These are phyloP conservation scores for Typhlichthys eigenmanni DNA, from an alignment of 2,797 vertebrate species.

Conservation along the genomic window DNA sequence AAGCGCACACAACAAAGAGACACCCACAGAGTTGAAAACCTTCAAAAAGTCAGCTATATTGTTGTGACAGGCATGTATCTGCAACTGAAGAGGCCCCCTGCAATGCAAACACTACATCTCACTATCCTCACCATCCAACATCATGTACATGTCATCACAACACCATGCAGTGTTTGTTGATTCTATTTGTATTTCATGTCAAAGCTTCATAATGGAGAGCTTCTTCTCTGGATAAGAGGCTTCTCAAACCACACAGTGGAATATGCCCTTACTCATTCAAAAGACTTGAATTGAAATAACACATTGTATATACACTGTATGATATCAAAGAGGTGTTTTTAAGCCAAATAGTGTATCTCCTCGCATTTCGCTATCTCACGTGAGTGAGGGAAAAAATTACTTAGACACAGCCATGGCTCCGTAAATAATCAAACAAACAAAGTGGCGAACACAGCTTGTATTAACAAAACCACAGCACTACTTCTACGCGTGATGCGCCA, in stretches of 20 bases:
- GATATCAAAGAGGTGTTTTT: too few relatives aligned
- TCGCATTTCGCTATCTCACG: too few relatives aligned
- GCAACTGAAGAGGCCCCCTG: constrained; percentile 24
- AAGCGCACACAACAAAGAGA: too few relatives aligned
- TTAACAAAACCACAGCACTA: too few relatives aligned
- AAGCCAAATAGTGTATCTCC: too few relatives aligned
- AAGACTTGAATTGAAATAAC: too few relatives aligned
- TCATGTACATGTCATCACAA: constrained; percentile 58
- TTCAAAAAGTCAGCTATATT: constrained; percentile 21
- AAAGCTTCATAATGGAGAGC: constrained; percentile 60
- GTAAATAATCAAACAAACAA: too few relatives aligned
- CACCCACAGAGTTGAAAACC: neutral
- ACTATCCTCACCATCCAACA: constrained; percentile 35
- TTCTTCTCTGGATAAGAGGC: constrained; percentile 25
- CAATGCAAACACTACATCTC: constrained; percentile 29
- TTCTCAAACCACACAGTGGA: constrained; percentile 1
- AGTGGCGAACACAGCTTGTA: too few relatives aligned
- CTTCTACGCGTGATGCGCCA: too few relatives aligned
- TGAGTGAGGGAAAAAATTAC: too few relatives aligned
- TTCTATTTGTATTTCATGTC: constrained; percentile 68
- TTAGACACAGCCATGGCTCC: too few relatives aligned
- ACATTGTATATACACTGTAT: too few relatives aligned
- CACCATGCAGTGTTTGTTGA: constrained; percentile 36
- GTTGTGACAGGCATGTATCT: constrained; percentile 26
- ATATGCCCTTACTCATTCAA: constrained; percentile 27